Evolutionary conservation across 2,888 invertebrate genomes (phyloP).

Genomic region (Seladonia tumulorum): DNA sequence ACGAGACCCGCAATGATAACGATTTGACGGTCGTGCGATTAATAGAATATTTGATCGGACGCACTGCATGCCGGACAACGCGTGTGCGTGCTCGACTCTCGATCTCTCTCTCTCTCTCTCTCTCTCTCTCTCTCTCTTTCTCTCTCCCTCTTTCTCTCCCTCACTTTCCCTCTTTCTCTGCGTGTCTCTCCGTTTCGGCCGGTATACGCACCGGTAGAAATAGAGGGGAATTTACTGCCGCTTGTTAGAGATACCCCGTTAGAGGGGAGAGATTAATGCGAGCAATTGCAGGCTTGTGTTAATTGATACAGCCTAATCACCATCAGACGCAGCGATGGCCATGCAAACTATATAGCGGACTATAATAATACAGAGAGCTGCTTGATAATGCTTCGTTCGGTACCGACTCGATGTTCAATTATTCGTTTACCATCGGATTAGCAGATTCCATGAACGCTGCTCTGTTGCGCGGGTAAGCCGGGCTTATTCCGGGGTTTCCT

Average conservation of each 20-base stretch:
- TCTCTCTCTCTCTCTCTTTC: neutral
- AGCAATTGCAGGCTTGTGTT: slow-evolving; percentile 74
- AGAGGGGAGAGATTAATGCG: slow-evolving; percentile 74
- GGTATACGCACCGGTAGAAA: slow-evolving; percentile 49
- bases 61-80: neutral
- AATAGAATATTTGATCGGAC: slow-evolving; percentile 73
- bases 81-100: neutral
- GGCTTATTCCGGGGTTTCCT: slow-evolving; percentile 62
- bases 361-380: slow-evolving; percentile 68
- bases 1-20: slow-evolving; percentile 70
- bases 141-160: neutral
- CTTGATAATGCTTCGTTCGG: slow-evolving; percentile 68
- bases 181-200: neutral
- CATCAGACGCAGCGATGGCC: slow-evolving; percentile 69
- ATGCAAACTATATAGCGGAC: slow-evolving; percentile 52
- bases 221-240: slow-evolving; percentile 69
- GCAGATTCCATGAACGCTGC: slow-evolving; percentile 55
- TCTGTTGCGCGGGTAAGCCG: slow-evolving; percentile 59
- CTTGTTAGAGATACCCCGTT: slow-evolving; percentile 73
- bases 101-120: neutral
- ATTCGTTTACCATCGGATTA: slow-evolving; percentile 71
- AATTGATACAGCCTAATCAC: slow-evolving; percentile 77
- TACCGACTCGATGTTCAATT: slow-evolving; percentile 67
- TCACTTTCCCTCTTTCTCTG: neutral
- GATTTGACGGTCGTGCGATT: slow-evolving; percentile 71